phyloP scores from a whole-genome alignment of 2,797 vertebrate species.

The Anableps anableps region DNA sequence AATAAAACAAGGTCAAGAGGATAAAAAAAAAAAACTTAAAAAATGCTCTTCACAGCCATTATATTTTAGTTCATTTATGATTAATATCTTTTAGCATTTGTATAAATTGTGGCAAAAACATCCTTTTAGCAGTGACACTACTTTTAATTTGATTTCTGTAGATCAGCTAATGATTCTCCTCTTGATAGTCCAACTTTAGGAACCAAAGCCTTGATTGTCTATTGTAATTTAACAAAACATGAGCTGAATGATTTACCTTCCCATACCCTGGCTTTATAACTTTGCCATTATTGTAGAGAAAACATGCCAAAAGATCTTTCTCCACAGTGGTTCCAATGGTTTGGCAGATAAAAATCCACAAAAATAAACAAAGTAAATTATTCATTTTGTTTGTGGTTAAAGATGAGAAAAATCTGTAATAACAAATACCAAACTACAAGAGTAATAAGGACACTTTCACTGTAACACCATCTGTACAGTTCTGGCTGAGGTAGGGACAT shows the following conservation, averaged over 20 bases:
- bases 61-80: background rate
- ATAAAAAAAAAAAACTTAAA: background rate
- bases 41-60: background rate
- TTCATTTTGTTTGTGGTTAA: constrained; percentile 41
- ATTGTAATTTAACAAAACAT: constrained; percentile 34
- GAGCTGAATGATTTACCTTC: constrained; percentile 13
- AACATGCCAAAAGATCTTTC: background rate
- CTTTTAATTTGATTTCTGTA: background rate
- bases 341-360: constrained; percentile 15
- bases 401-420: constrained; percentile 53
- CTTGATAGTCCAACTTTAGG: constrained; percentile 3
- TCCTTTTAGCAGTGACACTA: background rate
- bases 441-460: constrained; percentile 50
- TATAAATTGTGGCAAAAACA: background rate
- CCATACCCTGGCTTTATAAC: constrained; percentile 24
- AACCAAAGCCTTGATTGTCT: constrained; percentile 35
- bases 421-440: constrained; percentile 55
- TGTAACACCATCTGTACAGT: constrained; percentile 43
- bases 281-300: constrained; percentile 1
- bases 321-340: background rate
- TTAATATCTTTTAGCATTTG: background rate
- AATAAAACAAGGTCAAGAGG: background rate
- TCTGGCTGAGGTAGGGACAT: constrained; percentile 9
- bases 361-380: constrained; percentile 35
- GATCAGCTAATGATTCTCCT: background rate